These are phyloP conservation scores for Apeltes quadracus DNA, from an alignment of 2,113 vertebrate species.

Conservation along the genomic window DNA sequence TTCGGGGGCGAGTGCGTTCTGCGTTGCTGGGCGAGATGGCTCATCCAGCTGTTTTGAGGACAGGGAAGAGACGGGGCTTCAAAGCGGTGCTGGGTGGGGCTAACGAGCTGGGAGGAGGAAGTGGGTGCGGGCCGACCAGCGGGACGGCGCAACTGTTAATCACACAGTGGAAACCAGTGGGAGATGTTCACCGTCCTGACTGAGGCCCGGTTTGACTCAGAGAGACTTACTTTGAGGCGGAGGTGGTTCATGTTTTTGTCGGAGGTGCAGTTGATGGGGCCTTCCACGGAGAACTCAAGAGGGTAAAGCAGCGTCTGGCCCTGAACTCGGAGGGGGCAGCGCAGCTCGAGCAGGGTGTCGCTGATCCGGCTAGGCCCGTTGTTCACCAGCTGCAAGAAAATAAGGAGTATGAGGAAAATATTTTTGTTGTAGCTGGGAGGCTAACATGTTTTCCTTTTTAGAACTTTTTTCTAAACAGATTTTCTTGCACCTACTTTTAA, in stretches of 20 bases:
- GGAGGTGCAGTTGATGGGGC: slow-evolving; percentile 85
- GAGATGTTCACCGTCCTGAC: slow-evolving; percentile 34
- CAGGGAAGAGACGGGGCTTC: slow-evolving; percentile 57
- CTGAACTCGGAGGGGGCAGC: slow-evolving; percentile 82
- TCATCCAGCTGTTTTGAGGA: slow-evolving; percentile 49
- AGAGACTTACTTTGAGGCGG: slow-evolving; percentile 73
- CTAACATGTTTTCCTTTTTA: slow-evolving; percentile 5
- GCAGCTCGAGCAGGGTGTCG: slow-evolving; percentile 82
- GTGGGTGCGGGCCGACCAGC: slow-evolving; percentile 58
- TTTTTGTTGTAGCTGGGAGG: not conserved
- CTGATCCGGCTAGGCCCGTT: slow-evolving; percentile 88
- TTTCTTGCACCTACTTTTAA: slow-evolving; percentile 18
- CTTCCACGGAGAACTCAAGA: slow-evolving; percentile 79
- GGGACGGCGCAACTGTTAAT: slow-evolving; percentile 42
- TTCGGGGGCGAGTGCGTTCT: slow-evolving; percentile 37
- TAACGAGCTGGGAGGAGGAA: slow-evolving; percentile 45
- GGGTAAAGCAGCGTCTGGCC: slow-evolving; percentile 82
- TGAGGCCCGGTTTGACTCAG: slow-evolving; percentile 35
- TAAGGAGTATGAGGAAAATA: no score
- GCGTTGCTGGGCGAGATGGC: slow-evolving; percentile 52
- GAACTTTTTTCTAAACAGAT: no score
- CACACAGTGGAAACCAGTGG: slow-evolving; percentile 38
- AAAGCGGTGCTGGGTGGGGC: slow-evolving; percentile 70
- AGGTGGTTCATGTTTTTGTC: slow-evolving; percentile 80
- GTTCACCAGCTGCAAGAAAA: slow-evolving; percentile 83